phyloP scores from a whole-genome alignment of 2,113 vertebrate genomes.

The Microtus oregoni region DNA sequence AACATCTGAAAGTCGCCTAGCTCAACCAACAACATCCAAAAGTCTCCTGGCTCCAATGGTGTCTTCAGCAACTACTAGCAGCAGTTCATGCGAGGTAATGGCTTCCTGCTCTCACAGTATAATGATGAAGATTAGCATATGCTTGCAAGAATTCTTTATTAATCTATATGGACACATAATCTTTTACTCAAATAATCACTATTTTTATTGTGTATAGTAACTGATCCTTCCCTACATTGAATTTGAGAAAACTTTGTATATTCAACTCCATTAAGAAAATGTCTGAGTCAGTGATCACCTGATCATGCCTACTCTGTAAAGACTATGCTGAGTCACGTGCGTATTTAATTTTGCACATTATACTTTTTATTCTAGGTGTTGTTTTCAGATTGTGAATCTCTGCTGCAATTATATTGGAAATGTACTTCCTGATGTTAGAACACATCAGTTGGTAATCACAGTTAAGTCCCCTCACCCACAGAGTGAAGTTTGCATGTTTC shows the following conservation, averaged over 20 bases:
- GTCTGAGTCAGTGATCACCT: no score
- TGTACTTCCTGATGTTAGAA: no score
- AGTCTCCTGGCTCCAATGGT: accelerated
- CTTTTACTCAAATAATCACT: neutral
- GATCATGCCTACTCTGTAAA: no score
- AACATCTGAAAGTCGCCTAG: neutral
- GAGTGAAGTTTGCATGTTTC: no score
- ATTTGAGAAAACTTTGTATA: neutral
- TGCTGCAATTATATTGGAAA: no score
- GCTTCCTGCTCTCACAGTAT: neutral
- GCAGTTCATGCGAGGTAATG: neutral
- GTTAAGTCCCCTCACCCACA: no score
- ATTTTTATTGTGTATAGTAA: neutral
- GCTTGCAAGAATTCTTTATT: neutral
- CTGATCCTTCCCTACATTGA: neutral
- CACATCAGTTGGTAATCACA: no score
- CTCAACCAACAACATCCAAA: neutral
- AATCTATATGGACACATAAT: neutral
- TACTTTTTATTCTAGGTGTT: no score
- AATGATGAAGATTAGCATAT: neutral
- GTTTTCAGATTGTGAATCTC: no score
- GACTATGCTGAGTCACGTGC: no score
- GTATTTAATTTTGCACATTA: no score
- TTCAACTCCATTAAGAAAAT: neutral
- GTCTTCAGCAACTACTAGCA: neutral